Evolutionary conservation across 2,113 vertebrate genomes (phyloP), one percentile per base, ranked within the genome.

Genomic region (Zapornia atra): DNA sequence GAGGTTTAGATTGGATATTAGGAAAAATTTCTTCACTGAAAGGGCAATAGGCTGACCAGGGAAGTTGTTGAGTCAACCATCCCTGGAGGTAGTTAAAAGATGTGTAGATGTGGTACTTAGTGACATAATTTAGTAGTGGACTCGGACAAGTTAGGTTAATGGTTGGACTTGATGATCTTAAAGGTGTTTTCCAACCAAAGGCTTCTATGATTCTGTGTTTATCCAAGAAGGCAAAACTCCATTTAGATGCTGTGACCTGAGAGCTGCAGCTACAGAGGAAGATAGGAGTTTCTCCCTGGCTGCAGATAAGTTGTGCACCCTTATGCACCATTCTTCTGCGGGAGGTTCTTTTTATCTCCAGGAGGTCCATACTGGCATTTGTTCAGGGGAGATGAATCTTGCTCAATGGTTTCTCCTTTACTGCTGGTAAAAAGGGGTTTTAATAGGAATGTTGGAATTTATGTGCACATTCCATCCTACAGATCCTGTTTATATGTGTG

Each of bases 271-370:
- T 81, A 59, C 44, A 44, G 65, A 83, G 42, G 33, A 66, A 68
- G 34, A 63, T 33, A 64, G 15, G 14, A 66, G 28, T 40, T 75
- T 89, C 25, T 82, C 26, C 44, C 34, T 40, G 38, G 29, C 53
- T 7, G 2, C 10, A 20, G 56, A 29, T 50, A 19, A 0, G 0
- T 77, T n/a, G 36, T 14, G 3, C 7, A n/a, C 11, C 20, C 44
- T 77, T 61, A 13, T 3, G 34, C 28, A 12, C 31, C 12, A 6
- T 53, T 59, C 5, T 60, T 59, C 51, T 64, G 29, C 5, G 8
- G 4, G 38, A 91, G 34, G 4, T 8, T 68, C 42, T 31, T 54
- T 70, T 66, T 78, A 51, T 51, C n/a, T 70, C 34, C 36, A 51
- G 42, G 34, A 68, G 2, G 5, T 44, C 63, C 14, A 34, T 54